Base-by-base conservation (phyloP, 2,888 invertebrate species). In the Laothoe populi region DNA sequence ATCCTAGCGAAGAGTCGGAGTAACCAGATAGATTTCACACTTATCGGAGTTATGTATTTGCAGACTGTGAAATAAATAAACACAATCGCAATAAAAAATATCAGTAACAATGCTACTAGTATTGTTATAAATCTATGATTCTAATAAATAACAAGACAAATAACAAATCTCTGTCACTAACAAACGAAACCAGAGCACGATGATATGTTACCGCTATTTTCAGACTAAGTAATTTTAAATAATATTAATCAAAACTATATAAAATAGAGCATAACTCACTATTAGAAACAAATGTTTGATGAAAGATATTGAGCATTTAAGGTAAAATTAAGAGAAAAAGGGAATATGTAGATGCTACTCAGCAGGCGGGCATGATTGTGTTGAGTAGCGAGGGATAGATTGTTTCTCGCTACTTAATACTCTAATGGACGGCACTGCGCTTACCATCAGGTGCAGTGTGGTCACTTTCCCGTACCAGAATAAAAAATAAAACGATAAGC, bases 141-240 rank as follows among this genome's bases (percentile, higher is more conserved):
- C 8, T 19, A 44, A 19, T 19, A 8, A 19, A 44, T 8, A 44
- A 44, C 10, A 19, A 19, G 8, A 53, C 35, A 53, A 19, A 35
- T 53, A 8, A 19, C 53, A 11, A 31, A 35, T 26, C 2, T 4
- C 48, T 48, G 21, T 24, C 31, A 35, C 8, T 16, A 35, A 19
- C 31, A 16, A 19, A 31, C 24, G 24, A 13, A n/a, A n/a, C 26
- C 19, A 35, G 35, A 35, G 11, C 31, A 35, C 31, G 53, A 31
- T 53, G 53, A 53, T 19, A 53, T 53, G 11, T 35, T 10, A 11
- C 35, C 1, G 19, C 53, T 49, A 53, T 53, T 53, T 4, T 21
- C 11, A 35, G 49, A 49, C 31, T 8, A 0, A 26, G 53, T 35
- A 35, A 35, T 35, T 53, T 35, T 35, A 35, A n/a, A 53, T 19